Conservation (phyloP, 2,113 vertebrate genomes). For the Lagopus leucura region DNA sequence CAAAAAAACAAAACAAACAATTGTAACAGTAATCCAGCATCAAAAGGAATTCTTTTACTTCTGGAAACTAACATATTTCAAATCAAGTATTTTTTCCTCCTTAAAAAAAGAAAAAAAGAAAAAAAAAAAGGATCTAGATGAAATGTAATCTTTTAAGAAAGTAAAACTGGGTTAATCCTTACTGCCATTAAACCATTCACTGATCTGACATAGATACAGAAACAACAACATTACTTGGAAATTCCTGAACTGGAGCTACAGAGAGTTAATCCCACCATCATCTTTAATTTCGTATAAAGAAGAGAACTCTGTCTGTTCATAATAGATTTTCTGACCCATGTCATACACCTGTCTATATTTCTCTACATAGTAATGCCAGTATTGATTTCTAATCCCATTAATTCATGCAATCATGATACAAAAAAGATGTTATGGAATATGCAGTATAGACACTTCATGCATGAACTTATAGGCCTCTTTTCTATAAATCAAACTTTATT, state of each 20-base stretch:
- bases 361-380: neutral
- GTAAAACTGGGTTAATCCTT: constrained; percentile 35
- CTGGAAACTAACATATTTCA: neutral
- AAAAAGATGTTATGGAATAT: neutral
- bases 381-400: neutral
- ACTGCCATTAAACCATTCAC: neutral
- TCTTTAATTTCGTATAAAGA: neutral
- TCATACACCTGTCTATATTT: neutral
- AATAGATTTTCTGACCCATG: neutral
- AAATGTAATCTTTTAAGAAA: neutral
- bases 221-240: constrained; percentile 3
- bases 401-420: neutral
- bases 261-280: neutral
- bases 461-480: neutral
- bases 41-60: neutral
- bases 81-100: constrained; percentile 7
- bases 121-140: neutral
- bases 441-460: neutral
- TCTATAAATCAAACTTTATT: neutral
- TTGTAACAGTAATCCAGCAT: neutral
- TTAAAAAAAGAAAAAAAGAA: too few species aligned
- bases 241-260: neutral
- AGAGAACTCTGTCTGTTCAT: neutral
- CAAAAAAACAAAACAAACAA: neutral
- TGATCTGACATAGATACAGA: neutral